Percentiles rank a stretch among this genome's conserved stretches.
Evolutionary conservation across 2,113 vertebrate genomes (phyloP).

Genomic region (Megaleporinus macrocephalus): DNA sequence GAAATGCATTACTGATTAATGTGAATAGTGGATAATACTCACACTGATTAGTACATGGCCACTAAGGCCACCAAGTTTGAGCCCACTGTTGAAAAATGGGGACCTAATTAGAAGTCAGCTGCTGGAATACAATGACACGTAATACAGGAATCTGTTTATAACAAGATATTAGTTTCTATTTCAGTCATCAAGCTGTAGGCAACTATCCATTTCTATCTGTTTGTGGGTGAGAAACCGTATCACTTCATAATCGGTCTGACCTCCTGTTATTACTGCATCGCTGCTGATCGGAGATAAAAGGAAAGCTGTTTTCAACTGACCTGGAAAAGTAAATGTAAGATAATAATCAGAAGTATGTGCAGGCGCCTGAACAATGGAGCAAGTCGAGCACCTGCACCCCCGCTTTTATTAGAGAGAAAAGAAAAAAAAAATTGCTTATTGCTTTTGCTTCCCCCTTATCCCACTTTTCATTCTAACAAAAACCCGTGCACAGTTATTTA

Average conservation of each 20-base stretch:
- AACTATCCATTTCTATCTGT: slow-evolving; percentile 40
- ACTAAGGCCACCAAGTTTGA: neutral
- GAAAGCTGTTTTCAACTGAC: neutral
- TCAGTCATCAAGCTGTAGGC: slow-evolving; percentile 41
- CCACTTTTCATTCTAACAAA: too few relatives aligned
- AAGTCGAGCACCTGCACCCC: neutral
- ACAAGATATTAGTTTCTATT: slow-evolving; percentile 42
- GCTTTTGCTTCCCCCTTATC: too few relatives aligned
- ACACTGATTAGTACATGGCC: neutral
- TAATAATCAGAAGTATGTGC: neutral
- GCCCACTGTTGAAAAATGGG: neutral
- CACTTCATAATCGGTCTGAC: neutral
- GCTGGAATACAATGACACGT: neutral
- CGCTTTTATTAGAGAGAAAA: too few relatives aligned
- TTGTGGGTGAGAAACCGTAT: slow-evolving; percentile 36
- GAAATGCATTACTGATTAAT: neutral
- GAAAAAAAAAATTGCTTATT: too few relatives aligned
- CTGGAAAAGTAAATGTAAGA: neutral
- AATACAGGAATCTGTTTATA: slow-evolving; percentile 24
- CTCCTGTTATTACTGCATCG: slow-evolving; percentile 37
- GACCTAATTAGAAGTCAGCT: neutral
- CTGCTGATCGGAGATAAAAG: slow-evolving; percentile 17
- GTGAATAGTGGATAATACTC: neutral
- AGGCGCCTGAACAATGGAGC: too few relatives aligned
- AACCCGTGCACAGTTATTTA: too few relatives aligned